phyloP scores from a whole-genome alignment of 2,113 vertebrate species.

The Clinocottus analis region DNA sequence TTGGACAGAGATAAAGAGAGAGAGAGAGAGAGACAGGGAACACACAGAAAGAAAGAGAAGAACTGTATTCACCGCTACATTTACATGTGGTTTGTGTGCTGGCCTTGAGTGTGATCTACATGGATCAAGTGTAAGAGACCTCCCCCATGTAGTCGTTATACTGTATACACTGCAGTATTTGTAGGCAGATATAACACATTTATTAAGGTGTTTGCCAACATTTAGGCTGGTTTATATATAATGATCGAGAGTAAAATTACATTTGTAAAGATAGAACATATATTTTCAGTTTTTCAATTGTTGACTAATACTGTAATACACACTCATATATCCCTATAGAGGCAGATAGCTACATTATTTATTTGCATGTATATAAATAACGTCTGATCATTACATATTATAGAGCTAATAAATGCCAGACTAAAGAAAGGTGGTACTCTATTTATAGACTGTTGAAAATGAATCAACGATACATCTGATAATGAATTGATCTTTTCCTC shows the following conservation, averaged over 20 bases:
- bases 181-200: background rate
- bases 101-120: background rate
- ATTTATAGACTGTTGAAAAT: background rate
- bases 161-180: background rate
- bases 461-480: background rate
- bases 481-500: background rate
- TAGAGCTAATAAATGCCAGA: background rate
- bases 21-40: constrained; percentile 27
- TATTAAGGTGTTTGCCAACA: background rate
- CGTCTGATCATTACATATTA: background rate
- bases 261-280: background rate
- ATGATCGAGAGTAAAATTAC: background rate
- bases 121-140: constrained; percentile 1
- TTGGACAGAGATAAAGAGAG: constrained; percentile 51
- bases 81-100: constrained; percentile 32
- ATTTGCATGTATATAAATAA: background rate
- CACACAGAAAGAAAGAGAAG: constrained; percentile 26
- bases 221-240: background rate
- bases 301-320: background rate
- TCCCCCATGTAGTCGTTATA: background rate
- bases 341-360: background rate
- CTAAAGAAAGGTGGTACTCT: background rate
- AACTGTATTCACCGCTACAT: constrained; percentile 21
- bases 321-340: background rate
- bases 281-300: background rate